Evolutionary conservation across 2,888 invertebrate genomes (phyloP).

Genomic region (Cacoxenus indagator): DNA sequence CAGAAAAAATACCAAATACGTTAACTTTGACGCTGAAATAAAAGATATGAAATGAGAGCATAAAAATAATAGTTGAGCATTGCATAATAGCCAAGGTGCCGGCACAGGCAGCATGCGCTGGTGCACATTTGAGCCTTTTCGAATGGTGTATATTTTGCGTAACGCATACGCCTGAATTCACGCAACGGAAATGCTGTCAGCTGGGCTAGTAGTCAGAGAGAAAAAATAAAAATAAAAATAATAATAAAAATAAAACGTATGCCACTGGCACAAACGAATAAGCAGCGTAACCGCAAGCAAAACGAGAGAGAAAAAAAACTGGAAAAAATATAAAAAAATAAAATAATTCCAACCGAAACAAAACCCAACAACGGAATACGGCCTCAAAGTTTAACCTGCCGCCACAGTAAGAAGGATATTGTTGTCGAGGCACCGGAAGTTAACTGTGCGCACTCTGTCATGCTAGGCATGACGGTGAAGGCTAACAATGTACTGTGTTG

Average conservation of each 20-base stretch:
- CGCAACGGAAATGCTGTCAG: not conserved
- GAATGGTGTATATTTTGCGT: not conserved
- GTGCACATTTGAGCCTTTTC: not conserved
- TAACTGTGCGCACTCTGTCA: no score
- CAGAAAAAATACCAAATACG: not conserved
- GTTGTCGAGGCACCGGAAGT: not conserved
- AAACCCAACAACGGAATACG: no score
- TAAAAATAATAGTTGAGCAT: not conserved
- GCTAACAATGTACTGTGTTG: no score
- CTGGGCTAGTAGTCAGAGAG: not conserved
- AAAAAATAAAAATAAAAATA: not conserved
- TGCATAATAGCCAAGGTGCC: not conserved
- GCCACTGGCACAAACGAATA: not conserved
- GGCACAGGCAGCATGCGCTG: not conserved
- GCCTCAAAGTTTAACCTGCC: no score
- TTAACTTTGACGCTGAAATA: not conserved
- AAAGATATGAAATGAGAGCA: not conserved
- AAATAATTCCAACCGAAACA: no score
- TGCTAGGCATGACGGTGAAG: no score
- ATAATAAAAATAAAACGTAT: no score
- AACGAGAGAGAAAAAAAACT: no score
- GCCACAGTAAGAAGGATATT: not conserved
- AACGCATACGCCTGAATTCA: not conserved
- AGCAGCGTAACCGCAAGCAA: not conserved
- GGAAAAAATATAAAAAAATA: no score